phyloP scores from a whole-genome alignment of 2,888 invertebrate species.

The Oasisia sp. region DNA sequence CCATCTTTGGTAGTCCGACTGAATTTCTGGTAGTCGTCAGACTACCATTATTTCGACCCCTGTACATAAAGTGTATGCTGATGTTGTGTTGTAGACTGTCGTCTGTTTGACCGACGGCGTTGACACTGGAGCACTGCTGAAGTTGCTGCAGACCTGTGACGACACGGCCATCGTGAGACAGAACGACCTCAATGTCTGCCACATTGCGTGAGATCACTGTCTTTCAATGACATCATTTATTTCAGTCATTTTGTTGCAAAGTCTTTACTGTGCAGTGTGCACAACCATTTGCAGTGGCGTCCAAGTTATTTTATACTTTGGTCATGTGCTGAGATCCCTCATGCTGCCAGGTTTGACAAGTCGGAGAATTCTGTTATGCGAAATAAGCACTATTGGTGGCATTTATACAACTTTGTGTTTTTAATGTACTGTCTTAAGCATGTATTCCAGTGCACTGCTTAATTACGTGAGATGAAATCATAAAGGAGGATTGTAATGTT shows the following conservation, averaged over 20 bases:
- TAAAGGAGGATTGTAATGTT: no score
- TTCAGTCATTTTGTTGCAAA: neutral
- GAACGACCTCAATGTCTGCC: constrained; percentile 76
- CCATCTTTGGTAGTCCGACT: no score
- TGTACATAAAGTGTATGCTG: neutral
- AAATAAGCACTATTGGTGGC: neutral
- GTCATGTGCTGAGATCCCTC: no score
- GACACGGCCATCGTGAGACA: constrained; percentile 75
- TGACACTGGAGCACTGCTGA: constrained; percentile 75
- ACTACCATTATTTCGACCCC: neutral
- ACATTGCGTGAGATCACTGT: constrained; percentile 74
- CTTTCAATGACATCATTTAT: neutral
- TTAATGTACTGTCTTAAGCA: no score
- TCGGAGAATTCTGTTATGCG: neutral
- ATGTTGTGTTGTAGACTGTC: constrained; percentile 49
- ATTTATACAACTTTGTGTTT: no score
- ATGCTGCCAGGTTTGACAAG: no score
- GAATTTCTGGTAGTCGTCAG: neutral
- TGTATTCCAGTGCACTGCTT: no score
- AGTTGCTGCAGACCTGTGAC: constrained; percentile 78
- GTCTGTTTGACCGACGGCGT: constrained; percentile 76
- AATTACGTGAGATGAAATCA: no score
- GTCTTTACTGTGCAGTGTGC: no score
- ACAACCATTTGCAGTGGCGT: no score
- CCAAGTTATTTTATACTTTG: no score